Percentiles rank a stretch among this genome's conserved stretches.
These are phyloP conservation scores for Microctenopoma steveboyesi DNA, from an alignment of 2,797 vertebrate genomes.

Conservation along the genomic window DNA sequence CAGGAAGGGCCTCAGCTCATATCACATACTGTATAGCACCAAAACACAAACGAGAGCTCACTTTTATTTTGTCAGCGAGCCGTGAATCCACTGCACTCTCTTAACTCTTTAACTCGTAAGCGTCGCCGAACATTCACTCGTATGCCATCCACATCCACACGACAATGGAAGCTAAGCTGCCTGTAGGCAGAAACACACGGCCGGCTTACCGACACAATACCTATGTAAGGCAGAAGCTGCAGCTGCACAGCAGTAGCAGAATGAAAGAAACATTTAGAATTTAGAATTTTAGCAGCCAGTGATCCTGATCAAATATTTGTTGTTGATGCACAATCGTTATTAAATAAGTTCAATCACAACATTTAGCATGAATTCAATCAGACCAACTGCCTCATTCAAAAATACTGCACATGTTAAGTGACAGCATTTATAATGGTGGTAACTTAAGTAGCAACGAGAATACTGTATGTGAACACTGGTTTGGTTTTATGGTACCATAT, in stretches of 20 bases:
- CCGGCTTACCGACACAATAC: slow-evolving; percentile 60
- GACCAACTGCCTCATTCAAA: slow-evolving; percentile 13
- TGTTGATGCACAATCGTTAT: slow-evolving; percentile 3
- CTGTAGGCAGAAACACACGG: slow-evolving; percentile 63
- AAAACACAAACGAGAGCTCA: slow-evolving; percentile 39
- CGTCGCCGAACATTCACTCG: slow-evolving; percentile 59
- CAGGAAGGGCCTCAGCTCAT: slow-evolving; percentile 32
- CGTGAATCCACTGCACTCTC: slow-evolving; percentile 59
- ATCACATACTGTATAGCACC: slow-evolving; percentile 8
- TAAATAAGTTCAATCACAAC: slow-evolving; percentile 6
- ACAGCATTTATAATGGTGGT: slow-evolving; percentile 21
- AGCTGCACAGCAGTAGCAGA: slow-evolving; percentile 37
- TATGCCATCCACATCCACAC: slow-evolving; percentile 61
- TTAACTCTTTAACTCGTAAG: slow-evolving; percentile 64
- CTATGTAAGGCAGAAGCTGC: slow-evolving; percentile 63
- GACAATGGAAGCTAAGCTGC: slow-evolving; percentile 74
- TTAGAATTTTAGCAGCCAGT: slow-evolving; percentile 6
- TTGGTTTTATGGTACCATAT: slow-evolving; percentile 9
- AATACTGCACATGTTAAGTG: slow-evolving; percentile 11
- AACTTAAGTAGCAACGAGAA: slow-evolving; percentile 18
- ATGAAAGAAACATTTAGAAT: slow-evolving; percentile 32
- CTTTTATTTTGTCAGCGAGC: slow-evolving; percentile 43
- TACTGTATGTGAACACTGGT: slow-evolving; percentile 19
- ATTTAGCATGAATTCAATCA: slow-evolving; percentile 24
- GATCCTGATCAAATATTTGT: slow-evolving; percentile 2